Conservation (phyloP, 2,113 vertebrate species). For the Lophius piscatorius region DNA sequence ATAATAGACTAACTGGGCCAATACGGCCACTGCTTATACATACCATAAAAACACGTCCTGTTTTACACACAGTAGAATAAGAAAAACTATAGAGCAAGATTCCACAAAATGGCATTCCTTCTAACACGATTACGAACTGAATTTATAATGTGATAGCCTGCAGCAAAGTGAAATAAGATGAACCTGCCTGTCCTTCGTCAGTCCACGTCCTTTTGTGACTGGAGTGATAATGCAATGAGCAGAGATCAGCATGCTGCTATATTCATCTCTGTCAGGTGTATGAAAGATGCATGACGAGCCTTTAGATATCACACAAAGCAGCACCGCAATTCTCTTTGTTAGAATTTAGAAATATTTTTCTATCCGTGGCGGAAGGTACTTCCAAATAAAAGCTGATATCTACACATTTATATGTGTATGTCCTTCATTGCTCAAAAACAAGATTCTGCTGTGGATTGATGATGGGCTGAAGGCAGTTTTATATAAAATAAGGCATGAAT, state of each 20-base stretch:
- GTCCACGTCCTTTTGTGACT: slow-evolving; percentile 6
- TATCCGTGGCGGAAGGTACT: neutral
- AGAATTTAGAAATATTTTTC: neutral
- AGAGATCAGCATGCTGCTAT: neutral
- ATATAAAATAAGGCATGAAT: slow-evolving; percentile 30
- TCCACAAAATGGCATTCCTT: neutral
- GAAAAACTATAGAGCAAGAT: neutral
- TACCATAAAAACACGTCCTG: too few species aligned
- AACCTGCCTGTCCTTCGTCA: neutral
- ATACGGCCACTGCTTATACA: too few species aligned
- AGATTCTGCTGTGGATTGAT: neutral
- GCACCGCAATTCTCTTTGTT: neutral
- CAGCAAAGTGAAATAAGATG: slow-evolving; percentile 5
- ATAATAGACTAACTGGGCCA: neutral
- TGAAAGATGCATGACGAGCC: slow-evolving; percentile 13
- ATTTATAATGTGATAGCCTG: neutral
- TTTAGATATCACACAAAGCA: neutral
- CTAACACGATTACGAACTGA: neutral
- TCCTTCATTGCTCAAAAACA: too few species aligned
- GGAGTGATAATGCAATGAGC: neutral
- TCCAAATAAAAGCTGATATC: too few species aligned
- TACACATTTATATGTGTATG: too few species aligned
- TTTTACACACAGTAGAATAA: neutral
- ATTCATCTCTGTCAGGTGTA: neutral
- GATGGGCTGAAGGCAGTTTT: neutral